Evolutionary conservation across 2,113 vertebrate species (phyloP), one percentile per base, ranked within the genome.

Genomic region (Sminthopsis crassicaudata): DNA sequence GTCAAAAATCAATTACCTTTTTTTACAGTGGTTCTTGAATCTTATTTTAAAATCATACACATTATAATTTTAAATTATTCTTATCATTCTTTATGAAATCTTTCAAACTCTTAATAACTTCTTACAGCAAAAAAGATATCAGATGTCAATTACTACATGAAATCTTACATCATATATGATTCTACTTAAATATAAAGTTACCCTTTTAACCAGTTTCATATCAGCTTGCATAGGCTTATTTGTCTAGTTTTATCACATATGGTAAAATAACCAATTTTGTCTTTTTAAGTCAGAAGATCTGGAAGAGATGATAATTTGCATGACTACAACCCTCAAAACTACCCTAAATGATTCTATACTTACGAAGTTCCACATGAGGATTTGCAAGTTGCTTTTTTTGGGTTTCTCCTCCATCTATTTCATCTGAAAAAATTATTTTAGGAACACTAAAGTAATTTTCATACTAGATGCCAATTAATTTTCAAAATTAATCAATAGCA

Each of bases 301-400:
- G n/a, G 60, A 90, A 89, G 52, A 91, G 22, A 92, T 19, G 23
- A 93, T 12, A 27, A 25, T 89, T 53, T 91, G 27, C 48, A 84
- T 89, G 92, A 50, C 26, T 91, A 84, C 1, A 93, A 36, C 57
- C 51, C 90, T 57, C 25, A 92, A 90, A 91, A 92, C 7, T 24
- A 90, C 9, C 88, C 92, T 14, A 94, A 91, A 90, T 84, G 88
- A 52, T 96, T 55, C 92, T 91, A 96, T 89, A 99, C 99, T 99
- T 97, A 99, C 99, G 99, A 46, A 99, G 99, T 91, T 99, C 99
- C 36, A 99, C 98, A 11, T 99, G 99, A 26, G 99, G 99, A 97
- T 99, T 99, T 94, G 98, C 98, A 1, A 98, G 98, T 92, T 99
- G 99, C 92, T 99, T 99, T 98, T 99, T 99, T 98, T 99, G 99